phyloP scores from a whole-genome alignment of 1,140 invertebrate genomes.

The Sogatella furcifera region DNA sequence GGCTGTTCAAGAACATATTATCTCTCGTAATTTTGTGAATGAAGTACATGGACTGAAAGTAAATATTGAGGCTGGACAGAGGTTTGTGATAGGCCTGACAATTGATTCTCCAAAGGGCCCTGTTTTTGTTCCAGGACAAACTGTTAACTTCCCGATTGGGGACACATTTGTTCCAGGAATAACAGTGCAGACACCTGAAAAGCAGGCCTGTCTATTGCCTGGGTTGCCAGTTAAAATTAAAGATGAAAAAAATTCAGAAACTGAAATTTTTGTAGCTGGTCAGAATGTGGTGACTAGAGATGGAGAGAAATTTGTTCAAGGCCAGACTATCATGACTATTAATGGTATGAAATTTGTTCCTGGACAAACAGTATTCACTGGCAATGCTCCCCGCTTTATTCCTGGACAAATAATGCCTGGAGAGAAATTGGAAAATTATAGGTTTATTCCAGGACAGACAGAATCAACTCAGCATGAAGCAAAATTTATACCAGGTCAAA shows the following conservation, averaged over 20 bases:
- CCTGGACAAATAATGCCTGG: slow-evolving; percentile 50
- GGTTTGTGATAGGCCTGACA: slow-evolving; percentile 38
- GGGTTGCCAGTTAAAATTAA: slow-evolving; percentile 55
- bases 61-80: slow-evolving; percentile 47
- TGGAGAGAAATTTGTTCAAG: slow-evolving; percentile 54
- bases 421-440: slow-evolving; percentile 26
- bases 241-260: slow-evolving; percentile 45
- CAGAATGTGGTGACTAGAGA: slow-evolving; percentile 51
- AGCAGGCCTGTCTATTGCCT: slow-evolving; percentile 46
- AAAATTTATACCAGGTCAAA: slow-evolving; percentile 49
- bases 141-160: slow-evolving; percentile 52
- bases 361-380: slow-evolving; percentile 56
- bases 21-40: slow-evolving; percentile 18
- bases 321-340: slow-evolving; percentile 33
- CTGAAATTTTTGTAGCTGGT: slow-evolving; percentile 43
- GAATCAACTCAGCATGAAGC: slow-evolving; percentile 29
- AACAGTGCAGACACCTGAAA: slow-evolving; percentile 53
- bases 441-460: slow-evolving; percentile 40
- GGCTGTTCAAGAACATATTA: slow-evolving; percentile 39
- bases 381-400: slow-evolving; percentile 50
- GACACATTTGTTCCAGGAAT: slow-evolving; percentile 60
- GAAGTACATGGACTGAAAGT: slow-evolving; percentile 49
- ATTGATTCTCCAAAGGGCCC: slow-evolving; percentile 30
- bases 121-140: slow-evolving; percentile 52
- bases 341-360: slow-evolving; percentile 48